Evolutionary conservation across 2,888 invertebrate genomes (phyloP).

Genomic region (Hypsopygia costalis): DNA sequence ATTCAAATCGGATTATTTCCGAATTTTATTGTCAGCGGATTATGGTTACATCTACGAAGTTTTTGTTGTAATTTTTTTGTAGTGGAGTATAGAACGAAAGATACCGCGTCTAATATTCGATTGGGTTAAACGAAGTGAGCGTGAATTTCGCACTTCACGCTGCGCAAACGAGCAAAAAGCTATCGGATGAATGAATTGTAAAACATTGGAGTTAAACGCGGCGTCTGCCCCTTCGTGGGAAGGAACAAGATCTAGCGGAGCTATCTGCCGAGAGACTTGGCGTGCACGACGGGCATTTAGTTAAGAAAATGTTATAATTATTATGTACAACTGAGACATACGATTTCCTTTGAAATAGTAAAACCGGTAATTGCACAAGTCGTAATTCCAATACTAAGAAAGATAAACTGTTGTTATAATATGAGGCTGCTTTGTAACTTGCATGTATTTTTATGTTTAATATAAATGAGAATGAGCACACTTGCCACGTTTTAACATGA

Average conservation of each 20-base stretch:
- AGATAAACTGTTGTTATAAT: constrained; percentile 3
- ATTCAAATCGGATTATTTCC: constrained; percentile 51
- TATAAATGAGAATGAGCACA: too few species aligned
- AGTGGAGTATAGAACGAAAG: too few species aligned
- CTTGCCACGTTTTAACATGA: too few species aligned
- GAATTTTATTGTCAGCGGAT: constrained; percentile 37
- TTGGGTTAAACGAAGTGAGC: constrained; percentile 31
- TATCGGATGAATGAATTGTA: constrained; percentile 42
- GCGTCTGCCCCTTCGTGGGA: constrained; percentile 21
- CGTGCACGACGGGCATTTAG: background rate
- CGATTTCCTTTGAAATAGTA: constrained; percentile 4
- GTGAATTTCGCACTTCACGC: constrained; percentile 57
- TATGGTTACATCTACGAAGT: constrained; percentile 21
- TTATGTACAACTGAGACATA: constrained; percentile 1
- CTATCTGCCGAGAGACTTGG: background rate
- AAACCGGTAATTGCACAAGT: background rate
- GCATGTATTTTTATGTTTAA: too few species aligned
- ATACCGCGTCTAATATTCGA: constrained; percentile 17
- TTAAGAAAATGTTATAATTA: constrained; percentile 3
- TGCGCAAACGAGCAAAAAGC: constrained; percentile 42
- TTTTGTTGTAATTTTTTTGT: constrained; percentile 12
- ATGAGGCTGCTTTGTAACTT: too few species aligned
- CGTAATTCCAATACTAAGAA: background rate
- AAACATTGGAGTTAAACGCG: constrained; percentile 42
- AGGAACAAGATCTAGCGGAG: constrained; percentile 39